Evolutionary conservation across 2,888 invertebrate genomes (phyloP), one percentile per base, ranked within the genome.

Genomic region (Dryadula phaetusa): DNA sequence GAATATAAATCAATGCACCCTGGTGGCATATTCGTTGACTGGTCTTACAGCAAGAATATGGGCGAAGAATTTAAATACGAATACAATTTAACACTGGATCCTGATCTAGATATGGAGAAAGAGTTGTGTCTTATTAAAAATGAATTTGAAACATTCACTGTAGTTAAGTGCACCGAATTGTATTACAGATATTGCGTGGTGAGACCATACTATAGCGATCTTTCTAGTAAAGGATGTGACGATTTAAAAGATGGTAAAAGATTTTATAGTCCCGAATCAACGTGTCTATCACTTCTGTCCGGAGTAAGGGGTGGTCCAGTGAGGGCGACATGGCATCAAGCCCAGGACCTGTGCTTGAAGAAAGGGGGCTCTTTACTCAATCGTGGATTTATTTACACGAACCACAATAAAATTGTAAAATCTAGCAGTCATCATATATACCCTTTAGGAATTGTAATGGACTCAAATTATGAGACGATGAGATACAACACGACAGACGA

Each of bases 361-460:
- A 77, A 77, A 64, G 83, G 82, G 1, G 88, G 85, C 0, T 80
- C 84, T 0, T 74, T 93, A 1, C 69, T 93, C 16, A 86, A 87
- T 42, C 82, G 80, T 32, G 93, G 92, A 0, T 93, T 93, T 90
- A 80, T 85, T 63, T 91, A 90, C 68, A 82, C 88, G 0, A 93
- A 90, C 67, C 79, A 83, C 69, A 83, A 82, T 0, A 60, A 76
- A 28, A 72, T 86, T 46, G 77, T 76, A 8, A 68, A 76, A 0
- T 74, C 76, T 6, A 77, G 73, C 6, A 62, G 67, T 2, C 74
- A 72, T 46, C 76, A 80, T 53, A 79, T 77, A 7, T 82, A 83
- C 62, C 92, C 92, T 0, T 70, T 90, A 65, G 89, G 87, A 2
- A 77, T 91, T 2, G 75, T 82, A 8, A 81, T 82, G 73, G 79